Percentiles rank a stretch among this genome's conserved stretches.
Conservation (phyloP, 2,113 vertebrate species). For the Oxyruncus cristatus region DNA sequence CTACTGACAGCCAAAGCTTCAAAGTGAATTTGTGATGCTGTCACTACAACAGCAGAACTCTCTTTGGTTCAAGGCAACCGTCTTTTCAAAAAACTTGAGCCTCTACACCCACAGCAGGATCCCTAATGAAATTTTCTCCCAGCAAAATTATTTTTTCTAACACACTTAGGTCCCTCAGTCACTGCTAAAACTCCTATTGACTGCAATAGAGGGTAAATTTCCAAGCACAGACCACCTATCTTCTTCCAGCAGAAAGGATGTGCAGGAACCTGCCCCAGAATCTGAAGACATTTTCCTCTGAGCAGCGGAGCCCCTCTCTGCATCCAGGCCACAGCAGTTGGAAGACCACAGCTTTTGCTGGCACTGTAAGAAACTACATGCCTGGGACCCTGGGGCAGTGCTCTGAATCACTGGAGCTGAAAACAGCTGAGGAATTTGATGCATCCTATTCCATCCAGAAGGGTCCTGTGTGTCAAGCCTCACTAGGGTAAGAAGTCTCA, state of each 20-base stretch:
- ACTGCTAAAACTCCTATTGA: neutral
- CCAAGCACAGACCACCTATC: neutral
- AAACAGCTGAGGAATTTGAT: neutral
- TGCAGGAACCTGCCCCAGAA: neutral
- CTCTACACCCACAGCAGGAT: neutral
- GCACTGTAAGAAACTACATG: neutral
- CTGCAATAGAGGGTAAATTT: neutral
- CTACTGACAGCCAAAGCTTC: neutral
- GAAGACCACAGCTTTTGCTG: neutral
- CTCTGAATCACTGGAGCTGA: neutral
- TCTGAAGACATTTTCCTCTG: neutral
- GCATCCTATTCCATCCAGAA: neutral
- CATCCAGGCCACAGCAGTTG: rapidly evolving
- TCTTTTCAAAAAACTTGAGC: neutral
- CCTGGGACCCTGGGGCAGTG: neutral
- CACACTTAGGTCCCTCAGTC: neutral
- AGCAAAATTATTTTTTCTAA: neutral
- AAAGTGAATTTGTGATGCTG: neutral
- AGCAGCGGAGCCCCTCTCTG: neutral
- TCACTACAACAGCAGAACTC: neutral
- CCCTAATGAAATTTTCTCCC: neutral
- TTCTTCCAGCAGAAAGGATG: neutral
- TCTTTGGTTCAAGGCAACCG: neutral
- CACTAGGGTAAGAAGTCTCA: neutral
- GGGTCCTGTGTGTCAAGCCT: neutral